These are phyloP conservation scores for Diorhabda sublineata DNA, from an alignment of 1,140 invertebrate species.

Conservation along the genomic window DNA sequence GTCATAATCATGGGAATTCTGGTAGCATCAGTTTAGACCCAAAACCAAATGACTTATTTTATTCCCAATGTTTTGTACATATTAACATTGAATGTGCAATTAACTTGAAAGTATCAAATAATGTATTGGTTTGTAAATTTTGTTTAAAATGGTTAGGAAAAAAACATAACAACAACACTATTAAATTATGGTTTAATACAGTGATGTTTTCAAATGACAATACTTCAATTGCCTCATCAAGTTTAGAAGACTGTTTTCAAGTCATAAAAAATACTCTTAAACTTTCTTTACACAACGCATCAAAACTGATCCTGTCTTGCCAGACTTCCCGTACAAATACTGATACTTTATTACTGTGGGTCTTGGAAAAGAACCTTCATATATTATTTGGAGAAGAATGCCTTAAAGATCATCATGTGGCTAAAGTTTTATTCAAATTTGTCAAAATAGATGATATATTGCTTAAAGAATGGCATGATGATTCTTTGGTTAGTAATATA, in stretches of 20 bases:
- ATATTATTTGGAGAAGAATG: slow-evolving; percentile 39
- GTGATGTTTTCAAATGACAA: slow-evolving; percentile 37
- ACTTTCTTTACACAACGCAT: slow-evolving; percentile 49
- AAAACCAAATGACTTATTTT: slow-evolving; percentile 50
- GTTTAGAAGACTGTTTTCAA: slow-evolving; percentile 50
- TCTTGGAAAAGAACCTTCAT: slow-evolving; percentile 55
- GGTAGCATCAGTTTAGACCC: slow-evolving; percentile 43
- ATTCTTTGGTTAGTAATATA: slow-evolving; percentile 47
- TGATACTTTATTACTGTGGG: slow-evolving; percentile 53
- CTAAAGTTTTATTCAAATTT: slow-evolving; percentile 53
- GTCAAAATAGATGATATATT: slow-evolving; percentile 41
- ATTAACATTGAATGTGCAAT: slow-evolving; percentile 48
- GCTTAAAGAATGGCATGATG: slow-evolving; percentile 50
- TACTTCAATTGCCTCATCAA: slow-evolving; percentile 39
- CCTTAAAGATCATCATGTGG: slow-evolving; percentile 43
- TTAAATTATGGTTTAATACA: slow-evolving; percentile 42
- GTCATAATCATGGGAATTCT: slow-evolving; percentile 45
- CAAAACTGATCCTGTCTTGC: slow-evolving; percentile 45
- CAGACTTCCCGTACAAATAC: slow-evolving; percentile 22
- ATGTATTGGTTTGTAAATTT: slow-evolving; percentile 51
- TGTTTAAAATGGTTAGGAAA: slow-evolving; percentile 53
- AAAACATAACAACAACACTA: slow-evolving; percentile 22
- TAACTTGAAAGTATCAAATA: slow-evolving; percentile 47
- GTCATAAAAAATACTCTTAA: slow-evolving; percentile 49
- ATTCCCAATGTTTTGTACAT: slow-evolving; percentile 50